A percentile compares a stretch with the other conserved stretches of the same genome.
Evolutionary conservation across 2,888 invertebrate genomes (phyloP).

Genomic region (Campoplex nolae): DNA sequence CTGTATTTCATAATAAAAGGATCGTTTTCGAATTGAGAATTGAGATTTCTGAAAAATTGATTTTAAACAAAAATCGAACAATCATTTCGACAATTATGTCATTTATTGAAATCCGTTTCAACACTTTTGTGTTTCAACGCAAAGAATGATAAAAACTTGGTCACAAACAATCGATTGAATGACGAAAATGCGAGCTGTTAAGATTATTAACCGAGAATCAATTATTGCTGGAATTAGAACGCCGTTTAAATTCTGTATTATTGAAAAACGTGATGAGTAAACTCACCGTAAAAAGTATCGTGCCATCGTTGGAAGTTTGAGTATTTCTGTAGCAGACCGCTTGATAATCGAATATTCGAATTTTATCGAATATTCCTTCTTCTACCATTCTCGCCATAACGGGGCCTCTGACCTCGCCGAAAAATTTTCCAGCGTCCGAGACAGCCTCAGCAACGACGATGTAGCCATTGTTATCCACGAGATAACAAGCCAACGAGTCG

Average conservation of each 20-base stretch:
- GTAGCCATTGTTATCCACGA: constrained; percentile 96
- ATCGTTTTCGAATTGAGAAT: not conserved
- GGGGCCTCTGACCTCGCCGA: constrained; percentile 93
- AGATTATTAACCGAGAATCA: no score
- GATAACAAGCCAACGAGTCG: constrained; percentile 91
- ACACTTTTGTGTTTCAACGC: not conserved
- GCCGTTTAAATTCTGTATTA: not conserved
- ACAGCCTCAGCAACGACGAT: constrained; percentile 89
- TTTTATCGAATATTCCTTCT: constrained; percentile 90
- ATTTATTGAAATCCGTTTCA: not conserved
- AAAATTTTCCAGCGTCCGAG: constrained; percentile 92
- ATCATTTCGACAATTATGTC: not conserved
- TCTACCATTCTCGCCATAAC: constrained; percentile 91
- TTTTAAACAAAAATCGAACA: not conserved
- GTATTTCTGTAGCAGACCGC: constrained; percentile 93
- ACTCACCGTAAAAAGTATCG: constrained; percentile 87
- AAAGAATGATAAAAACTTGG: no score
- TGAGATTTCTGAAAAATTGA: not conserved
- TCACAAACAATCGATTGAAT: no score
- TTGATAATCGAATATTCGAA: constrained; percentile 94
- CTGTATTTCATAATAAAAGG: not conserved
- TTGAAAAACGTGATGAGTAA: not conserved
- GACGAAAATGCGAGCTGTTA: no score
- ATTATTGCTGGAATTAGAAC: not conserved
- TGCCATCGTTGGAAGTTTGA: constrained; percentile 88